These are phyloP conservation scores for Chrysomallon squamiferum DNA, from an alignment of 1,140 invertebrate species.

Conservation along the genomic window DNA sequence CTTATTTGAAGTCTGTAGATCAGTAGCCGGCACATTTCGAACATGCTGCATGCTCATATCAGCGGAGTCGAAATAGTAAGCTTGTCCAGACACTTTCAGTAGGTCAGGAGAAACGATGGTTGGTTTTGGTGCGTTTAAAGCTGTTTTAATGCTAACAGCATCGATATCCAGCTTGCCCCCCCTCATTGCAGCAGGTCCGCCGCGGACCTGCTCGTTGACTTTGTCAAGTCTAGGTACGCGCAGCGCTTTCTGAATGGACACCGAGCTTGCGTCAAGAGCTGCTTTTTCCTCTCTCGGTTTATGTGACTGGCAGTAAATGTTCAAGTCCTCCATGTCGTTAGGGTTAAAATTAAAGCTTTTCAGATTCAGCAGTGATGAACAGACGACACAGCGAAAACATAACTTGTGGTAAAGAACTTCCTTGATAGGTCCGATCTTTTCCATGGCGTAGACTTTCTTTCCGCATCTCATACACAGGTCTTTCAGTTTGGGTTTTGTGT, in stretches of 20 bases:
- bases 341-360: slow-evolving; percentile 28
- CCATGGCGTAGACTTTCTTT: slow-evolving; percentile 25
- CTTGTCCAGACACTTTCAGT: neutral
- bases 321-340: slow-evolving; percentile 20
- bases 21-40: neutral
- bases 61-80: neutral
- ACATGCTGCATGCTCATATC: neutral
- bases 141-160: slow-evolving; percentile 9
- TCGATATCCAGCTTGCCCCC: slow-evolving; percentile 8
- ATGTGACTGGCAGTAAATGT: slow-evolving; percentile 26
- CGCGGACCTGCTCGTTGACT: slow-evolving; percentile 21
- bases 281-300: slow-evolving; percentile 7
- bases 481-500: neutral
- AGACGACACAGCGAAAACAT: slow-evolving; percentile 28
- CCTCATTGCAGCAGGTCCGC: slow-evolving; percentile 3
- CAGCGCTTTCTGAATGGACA: slow-evolving; percentile 13
- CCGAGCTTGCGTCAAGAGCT: slow-evolving; percentile 2
- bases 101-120: neutral
- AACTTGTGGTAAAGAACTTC: slow-evolving; percentile 29
- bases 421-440: slow-evolving; percentile 28
- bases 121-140: slow-evolving; percentile 3
- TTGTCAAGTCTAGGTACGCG: slow-evolving; percentile 10
- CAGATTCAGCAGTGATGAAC: slow-evolving; percentile 15
- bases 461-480: neutral
- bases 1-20: slow-evolving; percentile 15